Base-by-base conservation (phyloP, 64 coral and sea anemone genomes). In the Dendrophyllia cribrosa region DNA sequence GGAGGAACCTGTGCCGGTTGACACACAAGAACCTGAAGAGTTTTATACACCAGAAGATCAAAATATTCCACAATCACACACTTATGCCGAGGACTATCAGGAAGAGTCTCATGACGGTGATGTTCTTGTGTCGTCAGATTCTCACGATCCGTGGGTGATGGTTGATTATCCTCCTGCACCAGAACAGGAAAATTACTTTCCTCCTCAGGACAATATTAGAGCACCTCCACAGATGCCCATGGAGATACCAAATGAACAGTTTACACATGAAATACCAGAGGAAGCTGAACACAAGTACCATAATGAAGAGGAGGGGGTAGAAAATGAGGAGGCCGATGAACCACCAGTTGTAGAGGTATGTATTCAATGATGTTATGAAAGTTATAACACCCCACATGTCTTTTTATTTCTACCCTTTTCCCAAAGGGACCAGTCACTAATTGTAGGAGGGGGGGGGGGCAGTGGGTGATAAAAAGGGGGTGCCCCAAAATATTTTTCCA, bases 61-160 rank as follows among this genome's bases (percentile, higher is more conserved):
- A 84, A 12, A 49, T 21, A 84, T 84, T 67, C 80, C 80, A 51
- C 80, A 84, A 14, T 66, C 80, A 14, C 43, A 84, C 8, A 19
- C 62, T 50, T 14, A 50, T 51, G 12, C 43, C 51, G 59, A 68
- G 9, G 62, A 23, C 23, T 50, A 50, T 65, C 80, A 68, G 7
- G 44, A 68, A 67, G 61, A 84, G 23, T 23, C 43, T 5, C 21
- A 84, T 47, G 2, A 84, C 17, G 80, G 46, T 9, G 45, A 67
- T 60, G 10, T 17, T 53, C 7, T 79, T 5, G 56, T 59, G 52
- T 43, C 77, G 0, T 59, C 77, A 79, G 77, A 34, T 15, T 34
- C 53, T 60, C 53, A 12, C 50, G 80, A 66, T 20, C 80, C 80
- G 22, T 84, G 80, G 80, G 61, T 67, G 7, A 84, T 84, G 80